Percentiles rank a stretch among this genome's conserved stretches.
phyloP scores from a whole-genome alignment of 2,797 vertebrate genomes.

The Poecilia gillii region DNA sequence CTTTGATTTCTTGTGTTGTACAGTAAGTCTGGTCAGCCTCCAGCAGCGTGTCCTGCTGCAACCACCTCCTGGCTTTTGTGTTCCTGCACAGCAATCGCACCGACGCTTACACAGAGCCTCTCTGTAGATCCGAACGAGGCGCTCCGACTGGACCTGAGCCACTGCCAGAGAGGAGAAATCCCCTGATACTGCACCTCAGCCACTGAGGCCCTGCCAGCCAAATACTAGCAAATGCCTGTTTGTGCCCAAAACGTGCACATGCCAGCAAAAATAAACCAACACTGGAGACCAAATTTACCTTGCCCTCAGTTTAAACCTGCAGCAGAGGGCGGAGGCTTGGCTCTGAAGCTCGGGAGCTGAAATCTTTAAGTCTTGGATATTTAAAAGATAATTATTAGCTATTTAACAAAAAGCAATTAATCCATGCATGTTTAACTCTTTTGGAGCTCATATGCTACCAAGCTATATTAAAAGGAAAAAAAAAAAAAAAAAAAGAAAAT shows the following conservation, averaged over 20 bases:
- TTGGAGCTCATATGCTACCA: not conserved
- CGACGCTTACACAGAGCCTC: slow-evolving; percentile 60
- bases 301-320: slow-evolving; percentile 60
- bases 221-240: slow-evolving; percentile 66
- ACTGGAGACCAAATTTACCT: slow-evolving; percentile 44
- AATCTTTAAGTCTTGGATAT: slow-evolving; percentile 2
- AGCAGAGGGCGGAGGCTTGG: slow-evolving; percentile 40
- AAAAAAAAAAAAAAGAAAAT: slow-evolving; percentile 38
- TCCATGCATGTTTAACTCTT: not conserved
- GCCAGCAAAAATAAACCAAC: slow-evolving; percentile 66
- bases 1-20: slow-evolving; percentile 65
- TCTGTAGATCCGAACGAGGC: slow-evolving; percentile 60
- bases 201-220: slow-evolving; percentile 69
- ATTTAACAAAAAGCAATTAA: not conserved
- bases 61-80: slow-evolving; percentile 68
- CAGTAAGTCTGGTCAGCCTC: slow-evolving; percentile 62
- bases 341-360: slow-evolving; percentile 6
- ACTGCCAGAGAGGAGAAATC: slow-evolving; percentile 67
- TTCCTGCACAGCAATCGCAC: slow-evolving; percentile 69
- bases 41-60: slow-evolving; percentile 55
- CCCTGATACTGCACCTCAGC: slow-evolving; percentile 70
- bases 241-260: slow-evolving; percentile 55
- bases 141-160: slow-evolving; percentile 60
- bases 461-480: slow-evolving; percentile 11
- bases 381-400: not conserved